Conservation (phyloP, 2,888 invertebrate species). For the Drosophila mercatorum region DNA sequence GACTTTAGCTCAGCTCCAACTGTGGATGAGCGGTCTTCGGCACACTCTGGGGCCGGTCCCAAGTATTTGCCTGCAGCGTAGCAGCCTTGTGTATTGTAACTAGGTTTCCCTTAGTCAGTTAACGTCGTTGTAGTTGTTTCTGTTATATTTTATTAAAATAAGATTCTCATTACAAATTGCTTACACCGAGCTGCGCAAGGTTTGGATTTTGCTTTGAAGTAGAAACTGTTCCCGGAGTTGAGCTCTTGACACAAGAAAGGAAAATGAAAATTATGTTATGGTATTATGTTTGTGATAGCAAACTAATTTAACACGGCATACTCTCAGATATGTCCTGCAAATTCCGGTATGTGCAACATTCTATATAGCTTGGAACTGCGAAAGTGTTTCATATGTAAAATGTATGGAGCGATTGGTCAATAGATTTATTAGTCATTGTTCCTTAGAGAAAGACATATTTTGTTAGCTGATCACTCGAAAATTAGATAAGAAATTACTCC, state of each 20-base stretch:
- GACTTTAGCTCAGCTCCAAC: slow-evolving; percentile 64
- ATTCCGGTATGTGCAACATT: background rate
- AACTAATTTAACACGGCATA: background rate
- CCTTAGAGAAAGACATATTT: too few relatives aligned
- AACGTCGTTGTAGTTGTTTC: slow-evolving; percentile 27
- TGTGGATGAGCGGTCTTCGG: background rate
- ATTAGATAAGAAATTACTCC: too few relatives aligned
- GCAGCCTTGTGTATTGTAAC: slow-evolving; percentile 7
- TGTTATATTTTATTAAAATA: slow-evolving; percentile 37
- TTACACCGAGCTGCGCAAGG: background rate
- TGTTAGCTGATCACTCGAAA: too few relatives aligned
- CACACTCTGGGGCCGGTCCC: slow-evolving; percentile 10
- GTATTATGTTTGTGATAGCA: background rate
- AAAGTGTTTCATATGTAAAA: background rate
- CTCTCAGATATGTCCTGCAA: background rate
- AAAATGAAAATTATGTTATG: background rate
- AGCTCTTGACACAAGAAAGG: background rate
- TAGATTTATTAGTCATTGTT: too few relatives aligned
- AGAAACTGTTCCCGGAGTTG: background rate
- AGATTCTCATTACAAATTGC: slow-evolving; percentile 32
- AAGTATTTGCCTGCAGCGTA: slow-evolving; percentile 64
- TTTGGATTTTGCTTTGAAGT: slow-evolving; percentile 36
- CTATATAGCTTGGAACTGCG: too few relatives aligned
- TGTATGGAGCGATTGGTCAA: background rate
- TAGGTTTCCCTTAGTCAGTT: slow-evolving; percentile 27